These are phyloP conservation scores for Antennarius striatus DNA, from an alignment of 2,113 vertebrate genomes.

Conservation along the genomic window DNA sequence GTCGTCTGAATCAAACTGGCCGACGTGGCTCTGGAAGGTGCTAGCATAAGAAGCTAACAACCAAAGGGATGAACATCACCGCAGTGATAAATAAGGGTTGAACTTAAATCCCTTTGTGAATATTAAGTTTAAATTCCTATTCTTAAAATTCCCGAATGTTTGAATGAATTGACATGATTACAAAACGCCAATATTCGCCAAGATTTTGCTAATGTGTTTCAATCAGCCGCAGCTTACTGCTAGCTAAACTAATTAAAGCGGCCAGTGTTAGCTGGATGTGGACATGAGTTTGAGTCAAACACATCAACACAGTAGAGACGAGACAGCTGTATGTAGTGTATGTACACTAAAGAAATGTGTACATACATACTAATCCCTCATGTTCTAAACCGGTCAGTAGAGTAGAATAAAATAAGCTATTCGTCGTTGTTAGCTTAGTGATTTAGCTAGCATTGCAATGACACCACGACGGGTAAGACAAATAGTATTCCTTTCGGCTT, in stretches of 20 bases:
- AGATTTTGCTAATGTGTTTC: background rate
- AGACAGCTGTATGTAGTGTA: too few relatives aligned
- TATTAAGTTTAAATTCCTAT: rapidly evolving
- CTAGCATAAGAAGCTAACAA: constrained; percentile 31
- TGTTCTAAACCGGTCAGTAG: too few relatives aligned
- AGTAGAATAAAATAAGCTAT: too few relatives aligned
- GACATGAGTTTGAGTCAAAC: constrained; percentile 8
- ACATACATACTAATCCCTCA: too few relatives aligned
- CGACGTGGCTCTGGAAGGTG: constrained; percentile 68
- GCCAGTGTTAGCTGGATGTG: background rate
- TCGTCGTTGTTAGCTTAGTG: constrained; percentile 12
- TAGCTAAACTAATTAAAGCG: constrained; percentile 14
- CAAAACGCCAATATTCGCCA: background rate
- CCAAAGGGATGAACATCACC: constrained; percentile 8
- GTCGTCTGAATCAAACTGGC: constrained; percentile 25
- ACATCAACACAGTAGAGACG: background rate
- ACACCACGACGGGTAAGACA: constrained; percentile 53
- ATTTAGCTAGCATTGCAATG: constrained; percentile 47
- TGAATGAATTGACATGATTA: too few relatives aligned
- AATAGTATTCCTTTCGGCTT: background rate
- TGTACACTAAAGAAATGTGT: too few relatives aligned
- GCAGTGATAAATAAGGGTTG: background rate
- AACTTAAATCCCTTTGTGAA: rapidly evolving
- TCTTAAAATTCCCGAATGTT: too few relatives aligned
- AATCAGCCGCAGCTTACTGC: constrained; percentile 11